Conservation (phyloP, 2,797 vertebrate genomes). For the Alectoris magna region DNA sequence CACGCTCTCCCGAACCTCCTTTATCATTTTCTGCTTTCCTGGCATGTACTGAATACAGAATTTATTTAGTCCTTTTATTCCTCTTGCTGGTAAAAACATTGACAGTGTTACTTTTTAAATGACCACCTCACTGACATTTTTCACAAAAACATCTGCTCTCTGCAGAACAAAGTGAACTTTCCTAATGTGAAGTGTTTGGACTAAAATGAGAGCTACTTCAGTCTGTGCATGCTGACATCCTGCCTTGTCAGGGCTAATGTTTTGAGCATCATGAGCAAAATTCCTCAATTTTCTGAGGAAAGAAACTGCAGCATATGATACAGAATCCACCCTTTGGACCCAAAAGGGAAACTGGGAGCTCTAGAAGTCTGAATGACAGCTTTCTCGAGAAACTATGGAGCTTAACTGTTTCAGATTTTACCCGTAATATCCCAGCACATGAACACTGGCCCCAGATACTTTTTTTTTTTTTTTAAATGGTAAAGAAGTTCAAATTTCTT, state of each 20-base stretch:
- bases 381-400: not conserved
- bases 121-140: not conserved
- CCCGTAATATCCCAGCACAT: not conserved
- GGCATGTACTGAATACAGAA: conserved; percentile 81
- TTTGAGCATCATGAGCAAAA: not conserved
- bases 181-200: not conserved
- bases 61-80: not conserved
- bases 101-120: not conserved
- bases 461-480: not conserved
- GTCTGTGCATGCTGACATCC: not conserved
- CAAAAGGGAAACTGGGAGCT: not conserved
- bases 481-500: not conserved
- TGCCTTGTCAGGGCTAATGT: not conserved
- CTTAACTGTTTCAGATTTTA: not conserved
- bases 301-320: not conserved
- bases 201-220: not conserved
- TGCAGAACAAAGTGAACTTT: not conserved
- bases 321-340: not conserved
- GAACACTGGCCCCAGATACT: not conserved
- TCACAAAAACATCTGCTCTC: not conserved
- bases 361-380: not conserved
- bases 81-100: not conserved
- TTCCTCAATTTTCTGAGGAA: not conserved
- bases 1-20: conserved; percentile 80
- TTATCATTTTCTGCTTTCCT: conserved; percentile 80